Percentiles rank a stretch among this genome's conserved stretches.
Evolutionary conservation across 1,140 invertebrate species (phyloP).

Genomic region (Drosophila bifasciata): DNA sequence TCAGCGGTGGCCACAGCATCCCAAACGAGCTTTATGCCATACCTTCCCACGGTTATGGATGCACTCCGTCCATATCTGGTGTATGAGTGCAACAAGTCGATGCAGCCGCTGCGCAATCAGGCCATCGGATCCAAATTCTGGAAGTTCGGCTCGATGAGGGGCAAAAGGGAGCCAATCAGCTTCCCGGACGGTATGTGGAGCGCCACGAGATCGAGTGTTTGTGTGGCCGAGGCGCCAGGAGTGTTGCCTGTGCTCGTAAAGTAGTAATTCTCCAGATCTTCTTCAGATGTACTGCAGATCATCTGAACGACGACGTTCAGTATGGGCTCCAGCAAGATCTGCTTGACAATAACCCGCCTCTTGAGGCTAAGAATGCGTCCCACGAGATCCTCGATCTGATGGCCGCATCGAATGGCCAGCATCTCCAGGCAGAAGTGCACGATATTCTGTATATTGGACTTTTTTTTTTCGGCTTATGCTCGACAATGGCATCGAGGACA

Average conservation of each 20-base stretch:
- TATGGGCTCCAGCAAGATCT: slow-evolving; percentile 90
- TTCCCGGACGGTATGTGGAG: slow-evolving; percentile 91
- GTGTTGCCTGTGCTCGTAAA: slow-evolving; percentile 61
- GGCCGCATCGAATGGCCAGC: slow-evolving; percentile 86
- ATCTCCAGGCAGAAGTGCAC: slow-evolving; percentile 89
- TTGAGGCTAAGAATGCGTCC: slow-evolving; percentile 88
- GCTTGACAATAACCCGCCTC: slow-evolving; percentile 90
- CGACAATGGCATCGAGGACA: slow-evolving; percentile 89
- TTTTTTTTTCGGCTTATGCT: slow-evolving; percentile 88
- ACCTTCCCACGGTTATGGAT: slow-evolving; percentile 88
- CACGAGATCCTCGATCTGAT: slow-evolving; percentile 87
- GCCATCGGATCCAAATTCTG: slow-evolving; percentile 86
- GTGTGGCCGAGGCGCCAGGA: slow-evolving; percentile 88
- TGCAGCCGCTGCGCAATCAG: slow-evolving; percentile 86
- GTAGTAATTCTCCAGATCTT: slow-evolving; percentile 84
- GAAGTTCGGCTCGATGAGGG: slow-evolving; percentile 87
- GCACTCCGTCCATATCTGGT: slow-evolving; percentile 88
- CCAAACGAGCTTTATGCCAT: slow-evolving; percentile 89
- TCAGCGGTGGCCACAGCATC: slow-evolving; percentile 89
- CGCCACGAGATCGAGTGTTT: slow-evolving; percentile 91
- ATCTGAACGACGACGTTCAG: slow-evolving; percentile 88
- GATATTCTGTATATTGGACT: slow-evolving; percentile 87
- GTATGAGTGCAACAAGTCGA: slow-evolving; percentile 85
- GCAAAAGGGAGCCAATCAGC: slow-evolving; percentile 88
- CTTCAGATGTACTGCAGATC: slow-evolving; percentile 86